A percentile compares a stretch with the other conserved stretches of the same genome.
Evolutionary conservation across 2,888 invertebrate genomes (phyloP).

Genomic region (Chaetoderma sp.): DNA sequence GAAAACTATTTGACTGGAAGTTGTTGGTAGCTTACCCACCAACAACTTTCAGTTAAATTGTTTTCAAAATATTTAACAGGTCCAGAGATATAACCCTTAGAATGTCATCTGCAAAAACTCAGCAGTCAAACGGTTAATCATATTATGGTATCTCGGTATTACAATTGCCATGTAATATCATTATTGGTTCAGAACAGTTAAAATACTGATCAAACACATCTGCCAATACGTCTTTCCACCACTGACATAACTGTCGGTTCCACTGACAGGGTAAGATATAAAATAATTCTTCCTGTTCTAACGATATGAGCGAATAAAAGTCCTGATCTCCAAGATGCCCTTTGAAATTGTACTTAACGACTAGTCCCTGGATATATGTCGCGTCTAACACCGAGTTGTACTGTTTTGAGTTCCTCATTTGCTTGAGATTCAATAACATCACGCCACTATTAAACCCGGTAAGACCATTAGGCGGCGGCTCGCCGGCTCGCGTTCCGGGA

Average conservation of each 20-base stretch:
- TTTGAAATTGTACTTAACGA: conserved; percentile 68
- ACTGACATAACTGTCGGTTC: conserved; percentile 84
- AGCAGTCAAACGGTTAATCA: too few relatives aligned
- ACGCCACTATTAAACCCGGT: conserved; percentile 88
- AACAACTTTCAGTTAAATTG: too few relatives aligned
- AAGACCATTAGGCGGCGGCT: conserved; percentile 71
- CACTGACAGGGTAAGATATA: conserved; percentile 82
- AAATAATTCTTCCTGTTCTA: conserved; percentile 80
- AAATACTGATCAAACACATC: conserved; percentile 80
- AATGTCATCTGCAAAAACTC: too few relatives aligned
- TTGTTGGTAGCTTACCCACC: too few relatives aligned
- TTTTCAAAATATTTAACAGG: too few relatives aligned
- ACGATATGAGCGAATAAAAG: conserved; percentile 80
- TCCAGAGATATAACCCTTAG: too few relatives aligned
- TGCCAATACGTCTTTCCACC: conserved; percentile 85
- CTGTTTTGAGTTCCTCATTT: conserved; percentile 75
- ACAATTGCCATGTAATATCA: conserved; percentile 68
- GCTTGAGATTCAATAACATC: conserved; percentile 78
- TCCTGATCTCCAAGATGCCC: conserved; percentile 85
- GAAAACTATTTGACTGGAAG: too few relatives aligned
- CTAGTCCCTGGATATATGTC: conserved; percentile 52
- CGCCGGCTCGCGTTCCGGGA: conserved; percentile 76
- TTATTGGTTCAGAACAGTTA: conserved; percentile 72
- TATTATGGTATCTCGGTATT: conserved; percentile 66
- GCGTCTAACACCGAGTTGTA: conserved; percentile 73